A percentile compares a stretch with the other conserved stretches of the same genome.
Conservation (phyloP, 2,797 vertebrate genomes). For the Fundulus diaphanus region DNA sequence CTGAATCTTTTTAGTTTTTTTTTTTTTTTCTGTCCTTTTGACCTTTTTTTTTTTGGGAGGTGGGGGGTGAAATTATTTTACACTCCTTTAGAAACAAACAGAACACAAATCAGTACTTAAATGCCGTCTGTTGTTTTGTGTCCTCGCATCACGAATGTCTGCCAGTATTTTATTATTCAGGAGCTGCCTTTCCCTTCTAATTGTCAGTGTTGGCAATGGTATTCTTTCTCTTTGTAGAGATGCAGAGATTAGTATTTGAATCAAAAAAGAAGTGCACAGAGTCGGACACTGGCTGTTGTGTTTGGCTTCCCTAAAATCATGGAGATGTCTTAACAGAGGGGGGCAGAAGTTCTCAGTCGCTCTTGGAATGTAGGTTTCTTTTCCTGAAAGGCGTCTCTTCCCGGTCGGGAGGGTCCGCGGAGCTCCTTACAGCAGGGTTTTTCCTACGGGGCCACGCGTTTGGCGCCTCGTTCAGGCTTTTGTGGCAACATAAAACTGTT, state of each 20-base stretch:
- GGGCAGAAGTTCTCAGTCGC: slow-evolving; percentile 25
- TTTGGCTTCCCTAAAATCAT: slow-evolving; percentile 53
- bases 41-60: no score
- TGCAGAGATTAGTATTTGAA: slow-evolving; percentile 55
- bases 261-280: slow-evolving; percentile 58
- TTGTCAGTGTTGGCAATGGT: slow-evolving; percentile 64
- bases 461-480: slow-evolving; percentile 47
- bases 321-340: slow-evolving; percentile 63
- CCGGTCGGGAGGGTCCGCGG: slow-evolving; percentile 17
- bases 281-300: slow-evolving; percentile 50
- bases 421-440: slow-evolving; percentile 40
- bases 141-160: slow-evolving; percentile 71
- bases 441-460: slow-evolving; percentile 33
- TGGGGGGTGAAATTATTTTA: slow-evolving; percentile 67
- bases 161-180: slow-evolving; percentile 83
- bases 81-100: slow-evolving; percentile 68
- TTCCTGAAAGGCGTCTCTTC: slow-evolving; percentile 25
- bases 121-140: slow-evolving; percentile 57
- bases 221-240: slow-evolving; percentile 63
- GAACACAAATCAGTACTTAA: slow-evolving; percentile 66
- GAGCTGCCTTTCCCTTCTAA: slow-evolving; percentile 79
- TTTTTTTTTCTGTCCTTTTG: slow-evolving; percentile 73
- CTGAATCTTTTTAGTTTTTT: slow-evolving; percentile 65
- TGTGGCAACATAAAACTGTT: slow-evolving; percentile 52
- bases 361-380: slow-evolving; percentile 25